A percentile compares a stretch with the other conserved stretches of the same genome.
phyloP scores from a whole-genome alignment of 2,797 vertebrate species.

The Meriones psammophilus region DNA sequence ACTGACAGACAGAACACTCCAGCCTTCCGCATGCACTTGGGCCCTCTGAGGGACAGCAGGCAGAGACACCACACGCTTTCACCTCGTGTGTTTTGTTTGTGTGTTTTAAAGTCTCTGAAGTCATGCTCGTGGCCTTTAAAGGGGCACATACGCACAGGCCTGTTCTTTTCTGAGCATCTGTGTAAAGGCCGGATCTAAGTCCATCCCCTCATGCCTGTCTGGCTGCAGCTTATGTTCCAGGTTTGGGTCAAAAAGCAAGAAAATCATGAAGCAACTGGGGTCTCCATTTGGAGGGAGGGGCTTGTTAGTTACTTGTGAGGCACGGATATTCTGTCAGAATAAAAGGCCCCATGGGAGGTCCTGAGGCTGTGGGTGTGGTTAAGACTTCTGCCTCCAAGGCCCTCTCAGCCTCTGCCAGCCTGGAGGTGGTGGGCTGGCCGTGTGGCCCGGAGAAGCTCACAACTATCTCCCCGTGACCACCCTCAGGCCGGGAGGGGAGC shows the following conservation, averaged over 20 bases:
- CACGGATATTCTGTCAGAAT: rapidly evolving
- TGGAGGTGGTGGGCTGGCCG: too few species aligned
- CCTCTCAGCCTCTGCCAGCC: neutral
- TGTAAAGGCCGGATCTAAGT: neutral
- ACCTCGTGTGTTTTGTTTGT: neutral
- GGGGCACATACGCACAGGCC: rapidly evolving
- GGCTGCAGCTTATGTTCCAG: neutral
- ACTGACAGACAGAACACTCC: rapidly evolving
- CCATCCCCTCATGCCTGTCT: rapidly evolving
- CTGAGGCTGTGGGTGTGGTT: neutral
- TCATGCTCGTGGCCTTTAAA: neutral
- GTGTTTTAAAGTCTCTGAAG: neutral
- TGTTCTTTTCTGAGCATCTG: neutral
- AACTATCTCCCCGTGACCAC: neutral
- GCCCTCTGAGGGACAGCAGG: neutral
- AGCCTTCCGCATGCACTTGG: neutral
- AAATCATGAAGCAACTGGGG: neutral
- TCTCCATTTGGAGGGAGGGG: neutral
- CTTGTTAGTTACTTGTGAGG: rapidly evolving
- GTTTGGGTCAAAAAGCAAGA: neutral
- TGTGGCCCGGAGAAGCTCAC: neutral
- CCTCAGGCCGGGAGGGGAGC: neutral
- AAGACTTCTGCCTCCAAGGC: neutral
- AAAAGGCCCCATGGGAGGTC: rapidly evolving
- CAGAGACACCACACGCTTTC: neutral